Evolutionary conservation across 2,113 vertebrate genomes (phyloP), one percentile per base, ranked within the genome.

Genomic region (Ophiodon elongatus): DNA sequence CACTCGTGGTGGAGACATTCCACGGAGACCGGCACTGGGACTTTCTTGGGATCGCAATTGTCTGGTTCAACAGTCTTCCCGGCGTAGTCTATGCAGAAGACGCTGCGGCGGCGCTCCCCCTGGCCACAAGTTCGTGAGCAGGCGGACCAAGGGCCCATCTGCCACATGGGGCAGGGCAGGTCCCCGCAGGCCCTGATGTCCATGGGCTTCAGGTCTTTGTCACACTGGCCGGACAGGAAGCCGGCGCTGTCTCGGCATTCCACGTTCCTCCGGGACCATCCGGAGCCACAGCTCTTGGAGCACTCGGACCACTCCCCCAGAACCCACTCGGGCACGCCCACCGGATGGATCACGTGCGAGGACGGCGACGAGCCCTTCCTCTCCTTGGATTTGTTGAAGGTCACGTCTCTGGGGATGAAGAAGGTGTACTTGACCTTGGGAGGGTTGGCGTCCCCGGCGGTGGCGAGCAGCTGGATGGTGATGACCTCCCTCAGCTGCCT

Each of bases 251-350:
- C 96, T 52, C 89, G 90, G 90, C 97, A 99, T 23, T 99, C 97
- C 70, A 99, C 96, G 0, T 91, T 96, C 74, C 97, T 95, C 72
- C 97, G 93, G 88, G 97, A 98, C 98, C 98, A 98, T 66, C 97
- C 97, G 0, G 96, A 96, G 25, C 97, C 97, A 0, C 98, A 99
- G 57, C 95, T 98, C 88, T 97, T 97, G 11, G 97, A 98, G 83
- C 98, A 99, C 85, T 94, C 95, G 0, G 97, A 98, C 98, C 98
- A 99, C 85, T 99, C 97, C 0, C 98, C 97, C 69, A 97, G 88
- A 1, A 96, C 94, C 97, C 98, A 99, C 47, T 98, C 96, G 0
- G 96, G 92, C 0, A 92, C 93, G 39, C 96, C 88, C 67, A 97
- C 94, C 0, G 96, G 96, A 9, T 93, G 95, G 78, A 98, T 97